Conservation (phyloP, 2,888 invertebrate species). For the Drosophila stalkeri region DNA sequence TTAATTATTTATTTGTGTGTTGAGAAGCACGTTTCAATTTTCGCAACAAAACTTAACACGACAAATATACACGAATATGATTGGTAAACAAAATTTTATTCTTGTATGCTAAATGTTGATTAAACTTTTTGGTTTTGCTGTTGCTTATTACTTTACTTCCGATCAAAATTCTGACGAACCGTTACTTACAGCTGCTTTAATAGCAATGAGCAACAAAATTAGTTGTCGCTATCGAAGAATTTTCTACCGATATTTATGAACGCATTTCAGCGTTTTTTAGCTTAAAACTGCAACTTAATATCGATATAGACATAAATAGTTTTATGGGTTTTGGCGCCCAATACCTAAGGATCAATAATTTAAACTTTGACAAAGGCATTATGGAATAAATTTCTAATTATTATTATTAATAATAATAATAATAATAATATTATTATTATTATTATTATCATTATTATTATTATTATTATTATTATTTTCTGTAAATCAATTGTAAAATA, state of each 20-base stretch:
- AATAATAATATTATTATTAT: no score
- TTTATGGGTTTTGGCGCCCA: neutral
- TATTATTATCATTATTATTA: neutral
- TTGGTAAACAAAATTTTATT: neutral
- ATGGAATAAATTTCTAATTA: no score
- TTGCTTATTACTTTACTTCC: neutral
- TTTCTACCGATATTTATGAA: slow-evolving; percentile 2
- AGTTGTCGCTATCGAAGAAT: slow-evolving; percentile 8
- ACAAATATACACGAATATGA: neutral
- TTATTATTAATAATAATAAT: no score
- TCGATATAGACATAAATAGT: neutral
- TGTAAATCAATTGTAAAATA: neutral
- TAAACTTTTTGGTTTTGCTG: neutral
- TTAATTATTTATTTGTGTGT: neutral
- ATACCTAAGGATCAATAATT: neutral
- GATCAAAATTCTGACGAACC: slow-evolving; percentile 26
- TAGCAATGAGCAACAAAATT: slow-evolving; percentile 33
- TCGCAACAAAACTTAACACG: neutral
- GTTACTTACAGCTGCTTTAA: slow-evolving; percentile 38
- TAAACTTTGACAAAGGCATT: neutral
- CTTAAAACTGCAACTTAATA: neutral
- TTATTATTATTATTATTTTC: neutral
- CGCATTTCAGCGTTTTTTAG: neutral
- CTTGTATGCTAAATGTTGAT: neutral
- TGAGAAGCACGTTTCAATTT: slow-evolving; percentile 1